A percentile compares a stretch with the other conserved stretches of the same genome.
Evolutionary conservation across 2,888 invertebrate species (phyloP).

Genomic region (Drosophila hamatofila): DNA sequence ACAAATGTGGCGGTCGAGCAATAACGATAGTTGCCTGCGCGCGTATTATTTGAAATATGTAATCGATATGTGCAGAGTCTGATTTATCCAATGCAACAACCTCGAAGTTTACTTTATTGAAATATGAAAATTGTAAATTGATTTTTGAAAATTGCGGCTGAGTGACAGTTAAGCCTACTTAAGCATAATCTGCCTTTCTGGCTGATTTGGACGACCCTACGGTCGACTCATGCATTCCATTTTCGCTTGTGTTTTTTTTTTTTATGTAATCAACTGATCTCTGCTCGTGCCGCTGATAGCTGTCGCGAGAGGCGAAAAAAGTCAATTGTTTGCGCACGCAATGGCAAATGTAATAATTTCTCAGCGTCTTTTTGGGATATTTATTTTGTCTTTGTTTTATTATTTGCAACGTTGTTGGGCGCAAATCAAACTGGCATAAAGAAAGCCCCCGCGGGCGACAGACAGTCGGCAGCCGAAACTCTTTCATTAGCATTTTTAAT

Average conservation of each 20-base stretch:
- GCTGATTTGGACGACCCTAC: constrained; percentile 22
- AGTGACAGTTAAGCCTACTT: constrained; percentile 9
- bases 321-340: constrained; percentile 74
- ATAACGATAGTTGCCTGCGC: constrained; percentile 3
- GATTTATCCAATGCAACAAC: constrained; percentile 21
- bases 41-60: not conserved
- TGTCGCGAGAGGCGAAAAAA: constrained; percentile 44
- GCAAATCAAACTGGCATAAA: constrained; percentile 41
- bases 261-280: constrained; percentile 56
- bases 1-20: constrained; percentile 23
- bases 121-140: constrained; percentile 5
- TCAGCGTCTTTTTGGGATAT: constrained; percentile 43
- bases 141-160: constrained; percentile 10
- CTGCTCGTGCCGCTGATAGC: constrained; percentile 37
- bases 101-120: constrained; percentile 1
- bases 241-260: constrained; percentile 39
- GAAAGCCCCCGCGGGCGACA: constrained; percentile 28
- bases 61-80: constrained; percentile 16
- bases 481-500: constrained; percentile 72
- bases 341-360: constrained; percentile 63
- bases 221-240: constrained; percentile 34
- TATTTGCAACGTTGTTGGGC: constrained; percentile 37
- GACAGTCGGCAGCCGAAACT: constrained; percentile 28
- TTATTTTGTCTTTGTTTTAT: constrained; percentile 44
- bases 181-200: constrained; percentile 29